A percentile compares a stretch with the other conserved stretches of the same genome.
phyloP scores from a whole-genome alignment of 2,797 vertebrate species.

The Limosa lapponica region DNA sequence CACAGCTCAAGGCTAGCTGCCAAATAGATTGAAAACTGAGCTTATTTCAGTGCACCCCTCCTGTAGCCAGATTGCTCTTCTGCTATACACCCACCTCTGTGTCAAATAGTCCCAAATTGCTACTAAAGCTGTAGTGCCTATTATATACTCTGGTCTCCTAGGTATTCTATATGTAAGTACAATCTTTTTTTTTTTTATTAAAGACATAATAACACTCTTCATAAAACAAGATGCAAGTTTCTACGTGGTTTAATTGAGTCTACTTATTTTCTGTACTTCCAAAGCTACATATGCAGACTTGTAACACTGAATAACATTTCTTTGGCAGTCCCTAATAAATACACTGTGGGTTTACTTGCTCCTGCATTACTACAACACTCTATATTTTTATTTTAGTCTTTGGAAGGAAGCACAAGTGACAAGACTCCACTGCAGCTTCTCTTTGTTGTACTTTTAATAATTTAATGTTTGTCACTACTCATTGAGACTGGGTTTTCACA shows the following conservation, averaged over 20 bases:
- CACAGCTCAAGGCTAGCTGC: conserved; percentile 20
- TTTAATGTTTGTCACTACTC: background rate
- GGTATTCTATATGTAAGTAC: background rate
- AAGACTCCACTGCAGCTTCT: background rate
- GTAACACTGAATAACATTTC: background rate
- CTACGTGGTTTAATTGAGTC: background rate
- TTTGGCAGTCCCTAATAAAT: background rate
- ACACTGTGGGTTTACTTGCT: background rate
- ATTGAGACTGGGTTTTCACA: background rate
- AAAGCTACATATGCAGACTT: background rate
- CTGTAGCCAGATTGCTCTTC: background rate
- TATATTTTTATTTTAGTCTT: background rate
- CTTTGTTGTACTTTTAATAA: background rate
- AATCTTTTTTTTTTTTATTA: background rate
- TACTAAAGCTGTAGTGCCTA: background rate
- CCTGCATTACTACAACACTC: background rate
- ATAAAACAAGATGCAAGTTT: background rate
- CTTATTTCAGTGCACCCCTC: background rate
- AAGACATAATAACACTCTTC: background rate
- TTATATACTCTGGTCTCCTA: background rate
- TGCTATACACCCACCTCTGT: background rate
- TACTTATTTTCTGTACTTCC: background rate
- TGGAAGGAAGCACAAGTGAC: background rate
- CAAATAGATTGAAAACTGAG: conserved; percentile 17
- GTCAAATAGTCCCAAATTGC: background rate